Base-by-base conservation (phyloP, 2,888 invertebrate species). In the Camponotus fellah region DNA sequence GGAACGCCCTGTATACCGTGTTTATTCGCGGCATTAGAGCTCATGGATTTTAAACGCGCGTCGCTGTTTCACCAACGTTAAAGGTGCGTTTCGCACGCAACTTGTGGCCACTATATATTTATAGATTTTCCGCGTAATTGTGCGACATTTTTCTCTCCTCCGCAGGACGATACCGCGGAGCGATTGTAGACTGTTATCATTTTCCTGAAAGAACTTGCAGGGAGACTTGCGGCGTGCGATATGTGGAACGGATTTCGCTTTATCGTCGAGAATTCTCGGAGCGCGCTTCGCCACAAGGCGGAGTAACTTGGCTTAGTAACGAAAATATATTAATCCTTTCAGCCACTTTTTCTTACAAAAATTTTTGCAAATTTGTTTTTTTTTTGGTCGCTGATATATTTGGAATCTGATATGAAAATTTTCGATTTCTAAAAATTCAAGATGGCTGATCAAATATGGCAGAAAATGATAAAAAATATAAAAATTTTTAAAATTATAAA, bases 41-140 rank as follows among this genome's bases (percentile, higher is more conserved):
- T 64, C 71, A 40, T 80, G 40, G 69, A 71, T 82, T 69, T n/a
- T 65, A 68, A 66, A 43, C 21, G 56, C 65, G 65, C 21, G 26
- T 40, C 21, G 53, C 64, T 17, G 69, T 65, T 43, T 56, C 65
- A 17, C 64, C n/a, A 43, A 68, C 32, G 34, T 69, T 32, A 58
- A 77, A 83, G 6, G 49, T 34, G 62, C 71, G 49, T 37, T 65
- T 49, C 64, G 43, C n/a, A 14, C 56, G 80, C 64, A 82, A 82
- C 49, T 26, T 26, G 26, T 26, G 53, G 21, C 26, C 4, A 32
- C 46, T 26, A 53, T 58, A 58, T 81, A 81, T 83, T 86, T 86
- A 85, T 86, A 81, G 76, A 68, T 85, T 81, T 85, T 81, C 80
- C 72, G n/a, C 66, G 76, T 72, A 83, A 83, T 86, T 64, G 26